A percentile compares a stretch with the other conserved stretches of the same genome.
phyloP scores from a whole-genome alignment of 2,888 invertebrate genomes.

The Synergus gifuensis region DNA sequence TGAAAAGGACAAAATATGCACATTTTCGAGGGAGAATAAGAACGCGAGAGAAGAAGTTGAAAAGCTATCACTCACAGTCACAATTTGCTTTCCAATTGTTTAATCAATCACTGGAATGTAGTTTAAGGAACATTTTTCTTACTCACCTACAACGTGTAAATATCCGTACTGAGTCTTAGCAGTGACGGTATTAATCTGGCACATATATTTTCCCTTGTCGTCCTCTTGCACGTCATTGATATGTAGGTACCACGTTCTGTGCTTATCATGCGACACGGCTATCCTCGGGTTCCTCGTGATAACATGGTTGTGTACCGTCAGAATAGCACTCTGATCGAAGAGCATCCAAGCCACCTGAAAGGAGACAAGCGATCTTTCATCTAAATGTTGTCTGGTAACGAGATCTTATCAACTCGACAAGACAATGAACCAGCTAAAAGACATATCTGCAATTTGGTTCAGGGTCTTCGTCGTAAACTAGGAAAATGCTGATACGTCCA shows the following conservation, averaged over 20 bases:
- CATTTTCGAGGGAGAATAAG: not conserved
- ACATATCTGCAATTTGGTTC: not conserved
- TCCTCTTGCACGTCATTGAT: slow-evolving; percentile 95
- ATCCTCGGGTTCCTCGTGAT: slow-evolving; percentile 95
- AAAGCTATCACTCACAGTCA: not conserved
- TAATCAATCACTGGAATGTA: not conserved
- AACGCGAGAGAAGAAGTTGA: not conserved
- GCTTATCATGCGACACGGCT: slow-evolving; percentile 94
- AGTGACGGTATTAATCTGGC: slow-evolving; percentile 95
- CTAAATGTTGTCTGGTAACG: slow-evolving; percentile 14
- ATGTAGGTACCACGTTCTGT: slow-evolving; percentile 95
- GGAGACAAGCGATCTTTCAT: slow-evolving; percentile 39
- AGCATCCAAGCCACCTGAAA: slow-evolving; percentile 97
- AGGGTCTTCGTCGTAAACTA: not conserved
- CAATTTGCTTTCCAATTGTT: not conserved
- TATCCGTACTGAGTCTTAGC: slow-evolving; percentile 96
- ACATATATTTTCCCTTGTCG: slow-evolving; percentile 95
- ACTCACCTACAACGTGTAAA: slow-evolving; percentile 93
- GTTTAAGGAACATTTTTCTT: not conserved
- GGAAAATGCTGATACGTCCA: not conserved
- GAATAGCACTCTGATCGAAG: slow-evolving; percentile 94
- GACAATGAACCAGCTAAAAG: not conserved
- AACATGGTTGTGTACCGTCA: slow-evolving; percentile 96
- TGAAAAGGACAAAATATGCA: not conserved
- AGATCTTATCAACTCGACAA: slow-evolving; percentile 6